Base-by-base conservation (phyloP, 2,113 vertebrate species). In the Acrocephalus kingi region DNA sequence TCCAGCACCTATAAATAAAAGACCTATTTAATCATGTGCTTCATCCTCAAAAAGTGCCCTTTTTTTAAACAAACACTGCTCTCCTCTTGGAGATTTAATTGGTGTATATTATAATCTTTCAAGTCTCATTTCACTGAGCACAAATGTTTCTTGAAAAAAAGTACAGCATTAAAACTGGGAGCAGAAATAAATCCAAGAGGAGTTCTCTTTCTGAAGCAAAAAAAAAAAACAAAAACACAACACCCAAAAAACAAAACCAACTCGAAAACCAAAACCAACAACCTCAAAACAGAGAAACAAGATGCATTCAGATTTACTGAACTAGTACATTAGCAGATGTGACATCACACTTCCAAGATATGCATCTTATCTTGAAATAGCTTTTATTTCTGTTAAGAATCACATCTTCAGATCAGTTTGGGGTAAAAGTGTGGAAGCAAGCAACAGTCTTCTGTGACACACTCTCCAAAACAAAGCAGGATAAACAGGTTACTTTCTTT, bases 1-100 rank as follows among this genome's bases (percentile, higher is more conserved):
- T 99, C 98, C 92, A 99, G 79, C 43, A 99, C 98, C 99, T 99
- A 63, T 16, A 83, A 58, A 93, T 78, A 93, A 80, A 54, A 78
- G 59, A 21, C 13, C 20, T 45, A 10, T 67, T 17, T 9, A 84
- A 43, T 28, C 31, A 54, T 7, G 35, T 51, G 30, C 31, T 84
- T 81, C 33, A 69, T 59, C n/a, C 54, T 76, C 49, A 83, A 37
- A 77, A 72, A 84, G 6, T 54, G 33, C 11, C 10, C 45, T 62
- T 75, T 62, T 30, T 28, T 63, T 55, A 0, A 43, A 33, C 19
- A 77, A 79, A 35, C 4, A 33, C 14, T 61, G 13, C 14, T 90
- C 31, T 51, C 28, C 25, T 64, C 31, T 59, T 37, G 19, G 82
- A 77, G 41, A 41, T 64, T 71, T 56, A 55, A 86, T 21, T 48